phyloP scores from a whole-genome alignment of 2,888 invertebrate genomes.

The Eledone cirrhosa region DNA sequence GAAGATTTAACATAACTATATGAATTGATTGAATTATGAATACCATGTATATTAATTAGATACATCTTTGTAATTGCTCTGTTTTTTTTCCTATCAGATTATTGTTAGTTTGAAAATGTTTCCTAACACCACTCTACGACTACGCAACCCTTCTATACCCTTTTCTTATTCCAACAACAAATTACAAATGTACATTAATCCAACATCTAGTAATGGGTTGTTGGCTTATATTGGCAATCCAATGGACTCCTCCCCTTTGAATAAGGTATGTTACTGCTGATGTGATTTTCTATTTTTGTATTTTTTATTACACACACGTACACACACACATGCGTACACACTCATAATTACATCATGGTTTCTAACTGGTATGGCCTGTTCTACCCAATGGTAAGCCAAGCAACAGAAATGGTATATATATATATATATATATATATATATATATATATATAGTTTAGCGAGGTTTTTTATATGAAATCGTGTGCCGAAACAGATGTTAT shows the following conservation, averaged over 20 bases:
- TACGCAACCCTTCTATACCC: constrained; percentile 85
- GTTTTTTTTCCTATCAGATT: constrained; percentile 54
- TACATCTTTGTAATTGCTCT: neutral
- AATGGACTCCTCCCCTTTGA: constrained; percentile 56
- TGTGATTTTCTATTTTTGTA: neutral
- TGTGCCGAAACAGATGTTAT: no score
- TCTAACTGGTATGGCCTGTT: no score
- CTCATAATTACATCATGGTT: no score
- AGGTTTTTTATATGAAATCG: no score
- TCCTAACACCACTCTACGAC: constrained; percentile 82
- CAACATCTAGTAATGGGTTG: constrained; percentile 75
- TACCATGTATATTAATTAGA: no score
- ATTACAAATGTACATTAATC: constrained; percentile 88
- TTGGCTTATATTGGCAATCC: constrained; percentile 86
- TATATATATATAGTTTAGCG: no score
- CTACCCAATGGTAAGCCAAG: no score
- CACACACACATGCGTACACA: no score
- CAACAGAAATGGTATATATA: no score
- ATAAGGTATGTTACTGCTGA: neutral
- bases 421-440: no score
- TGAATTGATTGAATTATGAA: no score
- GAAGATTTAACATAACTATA: no score
- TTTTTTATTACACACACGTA: neutral
- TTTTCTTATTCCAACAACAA: constrained; percentile 87
- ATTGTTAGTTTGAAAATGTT: constrained; percentile 85